phyloP scores from a whole-genome alignment of 2,797 vertebrate species.

The Novumbra hubbsi region DNA sequence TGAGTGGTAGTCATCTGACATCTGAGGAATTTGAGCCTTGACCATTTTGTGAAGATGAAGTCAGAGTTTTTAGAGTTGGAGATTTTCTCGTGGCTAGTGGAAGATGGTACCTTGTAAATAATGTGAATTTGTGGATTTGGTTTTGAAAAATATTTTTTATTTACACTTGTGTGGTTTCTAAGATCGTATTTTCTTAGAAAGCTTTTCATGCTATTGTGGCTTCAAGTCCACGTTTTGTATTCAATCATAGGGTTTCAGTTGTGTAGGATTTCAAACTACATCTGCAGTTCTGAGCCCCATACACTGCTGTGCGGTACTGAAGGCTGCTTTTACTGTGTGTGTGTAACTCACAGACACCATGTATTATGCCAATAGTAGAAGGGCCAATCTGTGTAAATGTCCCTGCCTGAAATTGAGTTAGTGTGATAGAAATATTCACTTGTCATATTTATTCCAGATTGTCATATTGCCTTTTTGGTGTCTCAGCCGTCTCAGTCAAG shows the following conservation, averaged over 20 bases:
- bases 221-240: background rate
- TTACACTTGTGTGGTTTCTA: background rate
- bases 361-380: background rate
- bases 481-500: background rate
- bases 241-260: background rate
- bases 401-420: background rate
- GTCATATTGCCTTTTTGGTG: background rate
- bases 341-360: background rate
- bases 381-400: background rate
- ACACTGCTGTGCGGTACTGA: background rate
- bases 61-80: background rate
- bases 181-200: background rate
- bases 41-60: background rate
- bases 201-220: background rate
- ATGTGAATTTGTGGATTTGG: constrained; percentile 6
- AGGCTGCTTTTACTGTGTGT: background rate
- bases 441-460: background rate
- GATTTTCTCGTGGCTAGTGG: background rate
- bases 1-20: background rate
- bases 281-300: background rate
- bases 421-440: background rate
- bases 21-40: background rate
- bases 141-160: background rate
- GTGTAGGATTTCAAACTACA: background rate
- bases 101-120: constrained; percentile 8